Evolutionary conservation across 2,888 invertebrate species (phyloP).

Genomic region (Harpalus rubripes): DNA sequence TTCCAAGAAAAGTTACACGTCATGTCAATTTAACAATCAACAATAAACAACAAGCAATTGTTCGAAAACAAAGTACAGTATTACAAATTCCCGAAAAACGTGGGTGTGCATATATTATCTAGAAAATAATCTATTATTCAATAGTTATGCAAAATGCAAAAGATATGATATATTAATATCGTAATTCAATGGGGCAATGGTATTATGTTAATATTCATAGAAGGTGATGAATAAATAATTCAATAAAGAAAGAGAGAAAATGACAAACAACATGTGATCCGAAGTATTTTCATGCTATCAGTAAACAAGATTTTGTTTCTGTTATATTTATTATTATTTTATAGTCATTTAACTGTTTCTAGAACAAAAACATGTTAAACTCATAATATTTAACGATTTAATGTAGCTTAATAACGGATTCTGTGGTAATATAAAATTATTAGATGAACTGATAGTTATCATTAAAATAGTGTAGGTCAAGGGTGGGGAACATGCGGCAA

Average conservation of each 20-base stretch:
- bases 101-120: not conserved
- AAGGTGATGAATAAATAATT: not conserved
- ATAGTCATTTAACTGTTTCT: not conserved
- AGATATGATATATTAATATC: not conserved
- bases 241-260: not conserved
- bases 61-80: not conserved
- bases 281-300: not conserved
- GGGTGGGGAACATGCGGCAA: too few species aligned
- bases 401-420: slow-evolving; percentile 2
- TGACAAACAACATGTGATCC: not conserved
- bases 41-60: slow-evolving; percentile 3
- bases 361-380: slow-evolving; percentile 1
- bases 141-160: not conserved
- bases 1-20: not conserved
- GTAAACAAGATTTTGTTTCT: not conserved
- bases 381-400: not conserved
- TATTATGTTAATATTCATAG: not conserved
- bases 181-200: not conserved
- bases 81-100: not conserved
- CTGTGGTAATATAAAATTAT: slow-evolving; percentile 3
- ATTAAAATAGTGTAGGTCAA: not conserved
- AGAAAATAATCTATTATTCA: not conserved
- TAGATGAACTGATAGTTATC: not conserved
- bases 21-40: not conserved
- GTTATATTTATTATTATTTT: not conserved